A percentile compares a stretch with the other conserved stretches of the same genome.
phyloP scores from a whole-genome alignment of 2,888 invertebrate species.

The Chorisops tibialis region DNA sequence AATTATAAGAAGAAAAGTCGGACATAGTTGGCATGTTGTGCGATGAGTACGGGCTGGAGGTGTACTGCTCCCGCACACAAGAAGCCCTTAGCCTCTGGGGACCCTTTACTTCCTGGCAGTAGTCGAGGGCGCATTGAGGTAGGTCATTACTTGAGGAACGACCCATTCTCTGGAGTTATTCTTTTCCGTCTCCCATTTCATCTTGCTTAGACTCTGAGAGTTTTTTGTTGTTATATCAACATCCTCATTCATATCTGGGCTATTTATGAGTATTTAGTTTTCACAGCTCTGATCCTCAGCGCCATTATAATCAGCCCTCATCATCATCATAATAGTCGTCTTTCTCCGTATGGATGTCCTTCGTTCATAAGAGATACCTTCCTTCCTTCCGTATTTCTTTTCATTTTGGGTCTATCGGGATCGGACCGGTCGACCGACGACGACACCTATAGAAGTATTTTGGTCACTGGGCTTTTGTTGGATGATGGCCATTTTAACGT shows the following conservation, averaged over 20 bases:
- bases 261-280: slow-evolving; percentile 33
- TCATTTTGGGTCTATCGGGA: not conserved
- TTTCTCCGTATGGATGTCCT: not conserved
- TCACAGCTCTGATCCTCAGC: slow-evolving; percentile 27
- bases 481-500: slow-evolving; percentile 29
- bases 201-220: not conserved
- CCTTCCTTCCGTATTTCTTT: slow-evolving; percentile 2
- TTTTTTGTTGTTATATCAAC: too few relatives aligned
- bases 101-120: slow-evolving; percentile 17
- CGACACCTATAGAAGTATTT: not conserved
- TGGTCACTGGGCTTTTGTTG: slow-evolving; percentile 21
- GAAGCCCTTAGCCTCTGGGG: not conserved
- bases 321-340: slow-evolving; percentile 9
- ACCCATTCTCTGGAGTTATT: slow-evolving; percentile 1
- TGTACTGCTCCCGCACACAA: not conserved
- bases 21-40: too few relatives aligned
- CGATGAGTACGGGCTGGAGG: too few relatives aligned
- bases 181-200: not conserved
- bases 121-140: slow-evolving; percentile 3
- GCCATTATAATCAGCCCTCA: slow-evolving; percentile 12
- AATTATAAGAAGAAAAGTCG: too few relatives aligned
- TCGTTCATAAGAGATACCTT: not conserved
- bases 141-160: slow-evolving; percentile 3
- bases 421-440: slow-evolving; percentile 2
- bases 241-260: slow-evolving; percentile 26